Percentiles rank a stretch among this genome's conserved stretches.
Conservation (phyloP, 2,113 vertebrate species). For the Antennarius striatus region DNA sequence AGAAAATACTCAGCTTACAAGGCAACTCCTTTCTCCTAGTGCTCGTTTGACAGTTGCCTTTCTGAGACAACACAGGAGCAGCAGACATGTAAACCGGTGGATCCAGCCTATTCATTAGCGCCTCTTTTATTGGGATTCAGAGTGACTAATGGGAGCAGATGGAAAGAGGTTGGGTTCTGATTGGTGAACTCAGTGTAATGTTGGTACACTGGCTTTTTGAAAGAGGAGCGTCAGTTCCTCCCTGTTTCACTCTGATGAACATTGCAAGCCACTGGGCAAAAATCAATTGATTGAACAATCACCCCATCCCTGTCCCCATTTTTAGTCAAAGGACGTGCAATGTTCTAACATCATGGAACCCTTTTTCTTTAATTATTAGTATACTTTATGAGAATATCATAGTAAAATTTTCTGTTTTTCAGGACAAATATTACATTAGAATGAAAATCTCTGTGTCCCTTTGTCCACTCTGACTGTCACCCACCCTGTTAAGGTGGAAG, state of each 20-base stretch:
- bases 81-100: constrained; percentile 27
- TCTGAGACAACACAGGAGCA: constrained; percentile 12
- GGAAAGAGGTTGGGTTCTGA: constrained; percentile 44
- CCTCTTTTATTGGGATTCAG: constrained; percentile 61
- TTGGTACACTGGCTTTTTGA: constrained; percentile 38
- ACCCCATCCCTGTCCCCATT: neutral
- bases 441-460: neutral
- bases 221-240: constrained; percentile 7
- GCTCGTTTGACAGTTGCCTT: constrained; percentile 22
- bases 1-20: constrained; percentile 32
- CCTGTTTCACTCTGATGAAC: neutral
- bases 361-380: no score
- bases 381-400: neutral
- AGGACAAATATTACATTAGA: neutral
- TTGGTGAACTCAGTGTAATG: constrained; percentile 44
- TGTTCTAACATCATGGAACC: no score
- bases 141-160: constrained; percentile 65
- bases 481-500: neutral
- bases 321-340: neutral
- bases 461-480: neutral
- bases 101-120: constrained; percentile 53
- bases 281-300: no score
- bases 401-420: neutral
- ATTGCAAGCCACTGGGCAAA: neutral
- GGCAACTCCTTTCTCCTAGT: constrained; percentile 22